These are phyloP conservation scores for Actenoides hombroni DNA, from an alignment of 2,113 vertebrate genomes.

Conservation along the genomic window DNA sequence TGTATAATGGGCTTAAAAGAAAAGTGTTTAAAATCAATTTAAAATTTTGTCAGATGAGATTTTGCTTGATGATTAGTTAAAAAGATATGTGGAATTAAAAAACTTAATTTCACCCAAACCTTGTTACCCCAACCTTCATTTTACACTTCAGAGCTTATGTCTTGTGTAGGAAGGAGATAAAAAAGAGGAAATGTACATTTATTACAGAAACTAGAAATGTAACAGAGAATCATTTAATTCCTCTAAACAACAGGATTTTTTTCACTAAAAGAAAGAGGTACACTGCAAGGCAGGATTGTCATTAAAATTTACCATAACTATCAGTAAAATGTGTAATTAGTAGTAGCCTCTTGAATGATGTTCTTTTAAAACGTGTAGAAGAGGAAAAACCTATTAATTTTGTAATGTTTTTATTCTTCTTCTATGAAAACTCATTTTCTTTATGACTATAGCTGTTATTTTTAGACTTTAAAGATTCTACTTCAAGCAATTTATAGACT, in stretches of 20 bases:
- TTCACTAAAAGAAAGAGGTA: not conserved
- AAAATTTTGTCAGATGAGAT: conserved; percentile 14
- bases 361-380: not conserved
- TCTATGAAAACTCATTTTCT: not conserved
- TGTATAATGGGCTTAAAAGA: not conserved
- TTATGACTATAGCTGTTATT: not conserved
- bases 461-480: not conserved
- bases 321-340: rapidly evolving
- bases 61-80: not conserved
- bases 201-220: not conserved
- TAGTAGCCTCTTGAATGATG: not conserved
- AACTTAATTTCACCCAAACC: conserved; percentile 47
- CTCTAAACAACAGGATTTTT: not conserved
- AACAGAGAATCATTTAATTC: conserved; percentile 13
- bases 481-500: not conserved
- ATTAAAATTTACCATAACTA: not conserved
- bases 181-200: not conserved
- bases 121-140: conserved; percentile 48
- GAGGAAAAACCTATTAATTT: not conserved
- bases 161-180: not conserved
- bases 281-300: not conserved
- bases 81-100: conserved; percentile 41
- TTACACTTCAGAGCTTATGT: conserved; percentile 36
- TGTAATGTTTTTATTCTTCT: not conserved
- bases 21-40: not conserved